Evolutionary conservation across 2,888 invertebrate genomes (phyloP), one percentile per base, ranked within the genome.

Genomic region (Philereme transversata): DNA sequence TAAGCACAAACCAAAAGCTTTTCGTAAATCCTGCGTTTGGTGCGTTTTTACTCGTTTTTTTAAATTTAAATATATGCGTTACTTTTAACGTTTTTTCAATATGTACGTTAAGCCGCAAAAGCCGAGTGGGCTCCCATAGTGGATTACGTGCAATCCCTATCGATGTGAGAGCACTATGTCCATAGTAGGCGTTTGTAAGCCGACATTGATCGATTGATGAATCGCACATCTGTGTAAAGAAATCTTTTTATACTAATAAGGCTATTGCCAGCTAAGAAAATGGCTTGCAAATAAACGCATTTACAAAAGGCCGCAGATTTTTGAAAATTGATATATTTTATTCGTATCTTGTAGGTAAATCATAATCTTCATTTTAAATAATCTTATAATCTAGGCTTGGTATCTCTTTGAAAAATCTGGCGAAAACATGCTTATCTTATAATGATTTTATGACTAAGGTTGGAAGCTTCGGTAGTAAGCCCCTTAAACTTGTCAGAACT

Each of bases 121-220:
- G 52, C 63, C 59, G 59, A 63, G 43, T 53, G 56, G 60, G 50
- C 56, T 57, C 38, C 56, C 56, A 52, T 46, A 53, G 53, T 62
- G 59, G 65, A 65, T 65, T 65, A 62, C 52, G 46, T 45, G 56
- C 52, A 65, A 65, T 65, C 65, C 58, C 65, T 61, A 59, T 62
- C 56, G 59, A 59, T 56, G 59, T 61, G 65, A 50, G 51, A 62
- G 65, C 63, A 63, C 63, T 63, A 41, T 62, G 62, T 46, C 58
- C 59, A 58, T 48, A 59, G 53, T 54, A 58, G 56, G 47, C 56
- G 52, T 50, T 51, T 51, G 53, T 65, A 65, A 65, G 62, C 65
- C 56, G 65, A 62, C 65, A 56, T 45, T 61, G 65, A 65, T 61
- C 50, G 64, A 65, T 62, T 59, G 61, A 53, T 59, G 45, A 50